Conservation (phyloP, 2,888 invertebrate genomes). For the Capitulum mitella region DNA sequence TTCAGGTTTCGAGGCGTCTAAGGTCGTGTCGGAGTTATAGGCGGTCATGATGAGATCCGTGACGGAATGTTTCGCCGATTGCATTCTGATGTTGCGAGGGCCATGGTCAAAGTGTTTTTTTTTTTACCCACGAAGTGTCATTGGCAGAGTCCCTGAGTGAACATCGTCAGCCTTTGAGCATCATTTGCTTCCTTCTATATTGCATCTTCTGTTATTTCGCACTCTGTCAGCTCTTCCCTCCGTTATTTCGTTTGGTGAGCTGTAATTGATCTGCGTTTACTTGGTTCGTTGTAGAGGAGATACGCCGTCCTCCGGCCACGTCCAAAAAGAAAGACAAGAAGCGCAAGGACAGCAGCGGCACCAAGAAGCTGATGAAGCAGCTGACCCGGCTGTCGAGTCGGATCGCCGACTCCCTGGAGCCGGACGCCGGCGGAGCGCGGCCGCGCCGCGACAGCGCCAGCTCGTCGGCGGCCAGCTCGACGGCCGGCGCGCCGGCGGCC, state of each 20-base stretch:
- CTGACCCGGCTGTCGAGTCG: constrained; percentile 44
- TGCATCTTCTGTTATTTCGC: not conserved
- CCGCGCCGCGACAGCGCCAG: not conserved
- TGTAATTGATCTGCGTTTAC: not conserved
- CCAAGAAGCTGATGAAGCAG: constrained; percentile 45
- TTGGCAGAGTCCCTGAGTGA: too few relatives aligned
- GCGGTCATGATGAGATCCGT: too few relatives aligned
- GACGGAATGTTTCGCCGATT: too few relatives aligned
- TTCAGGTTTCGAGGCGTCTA: too few relatives aligned
- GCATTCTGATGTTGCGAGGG: too few relatives aligned
- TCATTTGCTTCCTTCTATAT: not conserved
- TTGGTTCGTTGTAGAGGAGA: not conserved
- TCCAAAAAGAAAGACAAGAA: constrained; percentile 42
- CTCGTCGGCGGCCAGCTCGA: not conserved
- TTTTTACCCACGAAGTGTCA: too few relatives aligned
- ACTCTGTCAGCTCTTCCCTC: not conserved
- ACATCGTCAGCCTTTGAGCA: too few relatives aligned
- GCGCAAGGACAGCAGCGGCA: constrained; percentile 43
- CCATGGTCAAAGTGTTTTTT: too few relatives aligned
- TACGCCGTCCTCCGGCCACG: not conserved
- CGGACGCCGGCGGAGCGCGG: not conserved
- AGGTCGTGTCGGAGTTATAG: too few relatives aligned
- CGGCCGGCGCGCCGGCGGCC: not conserved
- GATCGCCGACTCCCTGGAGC: constrained; percentile 16
- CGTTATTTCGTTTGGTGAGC: not conserved